Percentiles rank a stretch among this genome's conserved stretches.
Conservation (phyloP, 2,888 invertebrate genomes). For the Latheticus oryzae region DNA sequence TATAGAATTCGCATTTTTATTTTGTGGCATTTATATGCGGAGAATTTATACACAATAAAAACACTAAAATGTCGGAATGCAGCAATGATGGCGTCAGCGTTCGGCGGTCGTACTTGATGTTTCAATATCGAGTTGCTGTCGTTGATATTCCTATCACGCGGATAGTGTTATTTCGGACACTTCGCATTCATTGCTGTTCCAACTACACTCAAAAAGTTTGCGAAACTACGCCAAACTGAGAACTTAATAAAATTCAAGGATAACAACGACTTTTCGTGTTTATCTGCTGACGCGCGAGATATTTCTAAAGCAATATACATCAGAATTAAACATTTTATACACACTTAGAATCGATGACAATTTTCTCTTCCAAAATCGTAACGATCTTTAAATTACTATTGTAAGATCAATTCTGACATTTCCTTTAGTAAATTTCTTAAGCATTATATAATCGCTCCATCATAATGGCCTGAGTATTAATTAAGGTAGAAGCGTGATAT, state of each 20-base stretch:
- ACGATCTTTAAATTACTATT: too few species aligned
- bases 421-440: constrained; percentile 15
- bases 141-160: constrained; percentile 48
- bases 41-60: constrained; percentile 40
- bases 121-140: constrained; percentile 47
- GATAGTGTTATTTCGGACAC: constrained; percentile 50
- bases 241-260: constrained; percentile 43
- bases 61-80: constrained; percentile 31
- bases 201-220: constrained; percentile 49
- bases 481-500: constrained; percentile 10
- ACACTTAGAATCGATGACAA: neutral
- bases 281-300: constrained; percentile 17
- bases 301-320: constrained; percentile 9
- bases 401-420: too few species aligned
- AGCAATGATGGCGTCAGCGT: constrained; percentile 35
- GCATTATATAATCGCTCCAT: constrained; percentile 32
- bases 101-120: constrained; percentile 41
- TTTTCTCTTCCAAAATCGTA: too few species aligned
- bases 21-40: constrained; percentile 37
- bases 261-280: constrained; percentile 41
- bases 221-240: constrained; percentile 41
- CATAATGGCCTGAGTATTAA: constrained; percentile 26
- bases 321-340: neutral
- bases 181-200: constrained; percentile 48
- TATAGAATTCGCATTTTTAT: constrained; percentile 40